These are phyloP conservation scores for Equus przewalskii DNA, from an alignment of 2,113 vertebrate genomes.

Conservation along the genomic window DNA sequence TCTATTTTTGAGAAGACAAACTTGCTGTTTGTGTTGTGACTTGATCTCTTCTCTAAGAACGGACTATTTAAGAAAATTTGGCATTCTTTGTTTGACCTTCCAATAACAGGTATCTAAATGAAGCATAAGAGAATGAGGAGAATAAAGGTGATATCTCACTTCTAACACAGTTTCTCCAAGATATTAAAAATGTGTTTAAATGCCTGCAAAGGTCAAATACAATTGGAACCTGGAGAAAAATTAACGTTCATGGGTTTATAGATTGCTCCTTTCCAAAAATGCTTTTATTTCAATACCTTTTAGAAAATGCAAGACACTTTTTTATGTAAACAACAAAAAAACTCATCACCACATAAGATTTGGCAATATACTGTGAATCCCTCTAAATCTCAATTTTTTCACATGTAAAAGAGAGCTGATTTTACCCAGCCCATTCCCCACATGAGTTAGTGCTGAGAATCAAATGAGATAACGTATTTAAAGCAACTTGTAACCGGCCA, in stretches of 20 bases:
- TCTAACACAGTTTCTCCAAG: not conserved
- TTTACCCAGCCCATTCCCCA: not conserved
- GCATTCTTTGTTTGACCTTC: not conserved
- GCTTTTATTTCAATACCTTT: not conserved
- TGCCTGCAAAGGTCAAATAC: not conserved
- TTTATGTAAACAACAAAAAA: not conserved
- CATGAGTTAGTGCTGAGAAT: not conserved
- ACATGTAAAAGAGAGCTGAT: not conserved
- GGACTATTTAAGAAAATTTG: not conserved
- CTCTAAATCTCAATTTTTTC: not conserved
- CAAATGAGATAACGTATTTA: not conserved
- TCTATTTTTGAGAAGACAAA: slow-evolving; percentile 18
- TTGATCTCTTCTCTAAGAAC: slow-evolving; percentile 37
- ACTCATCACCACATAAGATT: not conserved
- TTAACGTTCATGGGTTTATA: not conserved
- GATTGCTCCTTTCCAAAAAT: slow-evolving; percentile 23
- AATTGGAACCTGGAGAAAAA: not conserved
- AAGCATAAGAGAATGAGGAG: not conserved
- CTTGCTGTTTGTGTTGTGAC: not conserved
- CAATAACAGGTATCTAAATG: not conserved
- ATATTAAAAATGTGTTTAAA: slow-evolving; percentile 27
- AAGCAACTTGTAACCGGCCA: not conserved
- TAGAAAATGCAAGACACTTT: not conserved
- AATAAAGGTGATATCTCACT: not conserved
- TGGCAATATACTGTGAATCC: not conserved